These are phyloP conservation scores for Monochamus saltuarius DNA, from an alignment of 1,140 invertebrate species.

Conservation along the genomic window DNA sequence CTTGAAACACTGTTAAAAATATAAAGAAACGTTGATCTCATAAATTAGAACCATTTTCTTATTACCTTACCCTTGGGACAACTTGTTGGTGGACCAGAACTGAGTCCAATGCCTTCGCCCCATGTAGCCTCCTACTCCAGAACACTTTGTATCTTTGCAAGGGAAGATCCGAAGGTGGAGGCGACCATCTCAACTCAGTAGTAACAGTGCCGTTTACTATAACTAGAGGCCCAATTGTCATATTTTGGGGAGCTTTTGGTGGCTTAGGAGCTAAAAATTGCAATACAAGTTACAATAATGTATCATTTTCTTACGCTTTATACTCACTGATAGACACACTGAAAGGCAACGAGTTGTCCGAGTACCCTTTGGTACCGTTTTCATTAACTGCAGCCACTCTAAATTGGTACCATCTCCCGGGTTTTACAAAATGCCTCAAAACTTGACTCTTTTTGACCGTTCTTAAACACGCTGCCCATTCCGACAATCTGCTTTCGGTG, in stretches of 20 bases:
- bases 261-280: conserved; percentile 59
- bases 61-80: conserved; percentile 57
- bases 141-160: conserved; percentile 62
- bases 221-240: conserved; percentile 58
- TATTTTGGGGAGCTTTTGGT: conserved; percentile 64
- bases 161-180: conserved; percentile 65
- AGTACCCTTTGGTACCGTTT: conserved; percentile 70
- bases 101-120: conserved; percentile 57
- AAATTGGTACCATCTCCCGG: conserved; percentile 76
- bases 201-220: conserved; percentile 56
- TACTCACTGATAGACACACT: conserved; percentile 54
- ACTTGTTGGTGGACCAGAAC: conserved; percentile 62
- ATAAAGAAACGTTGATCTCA: no score
- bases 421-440: conserved; percentile 61
- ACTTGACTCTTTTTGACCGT: conserved; percentile 54
- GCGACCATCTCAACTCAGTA: conserved; percentile 62
- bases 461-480: conserved; percentile 54
- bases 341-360: conserved; percentile 63
- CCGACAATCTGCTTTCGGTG: conserved; percentile 54
- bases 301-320: conserved; percentile 3
- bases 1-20: no score
- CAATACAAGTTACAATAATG: no score
- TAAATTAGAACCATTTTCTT: not conserved
- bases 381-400: conserved; percentile 71
- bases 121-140: conserved; percentile 62